A percentile compares a stretch with the other conserved stretches of the same genome.
Conservation (phyloP, 2,113 vertebrate genomes). For the Oceanodroma tethys region DNA sequence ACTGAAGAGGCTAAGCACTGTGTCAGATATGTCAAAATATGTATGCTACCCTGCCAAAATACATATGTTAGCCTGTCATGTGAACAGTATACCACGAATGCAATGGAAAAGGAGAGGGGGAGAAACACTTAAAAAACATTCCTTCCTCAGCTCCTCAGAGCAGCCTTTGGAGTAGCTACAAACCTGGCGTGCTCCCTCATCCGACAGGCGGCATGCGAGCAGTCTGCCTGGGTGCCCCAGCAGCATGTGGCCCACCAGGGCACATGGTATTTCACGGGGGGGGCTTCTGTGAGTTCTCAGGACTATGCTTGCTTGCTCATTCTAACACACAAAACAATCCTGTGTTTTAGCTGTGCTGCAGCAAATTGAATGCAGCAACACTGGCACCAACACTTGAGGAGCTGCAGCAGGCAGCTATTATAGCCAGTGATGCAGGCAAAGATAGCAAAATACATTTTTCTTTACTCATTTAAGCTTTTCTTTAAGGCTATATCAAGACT, state of each 20-base stretch:
- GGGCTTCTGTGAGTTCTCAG: neutral
- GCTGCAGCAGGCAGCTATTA: neutral
- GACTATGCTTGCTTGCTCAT: neutral
- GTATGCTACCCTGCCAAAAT: neutral
- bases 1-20: neutral
- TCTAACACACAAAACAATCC: neutral
- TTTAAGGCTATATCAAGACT: neutral
- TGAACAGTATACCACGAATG: neutral
- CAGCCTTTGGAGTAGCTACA: neutral
- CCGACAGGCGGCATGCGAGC: neutral
- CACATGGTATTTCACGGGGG: no score
- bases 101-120: neutral
- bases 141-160: neutral
- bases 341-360: neutral
- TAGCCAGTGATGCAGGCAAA: neutral
- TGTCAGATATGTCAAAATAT: neutral
- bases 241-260: accelerated
- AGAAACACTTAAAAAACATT: neutral
- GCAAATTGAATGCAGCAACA: neutral
- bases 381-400: neutral
- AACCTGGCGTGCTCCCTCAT: neutral
- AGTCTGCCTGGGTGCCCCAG: neutral
- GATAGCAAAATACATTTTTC: neutral
- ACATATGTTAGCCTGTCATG: neutral
- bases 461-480: neutral